These are phyloP conservation scores for Dioctria rufipes DNA, from an alignment of 2,888 invertebrate species.

Conservation along the genomic window DNA sequence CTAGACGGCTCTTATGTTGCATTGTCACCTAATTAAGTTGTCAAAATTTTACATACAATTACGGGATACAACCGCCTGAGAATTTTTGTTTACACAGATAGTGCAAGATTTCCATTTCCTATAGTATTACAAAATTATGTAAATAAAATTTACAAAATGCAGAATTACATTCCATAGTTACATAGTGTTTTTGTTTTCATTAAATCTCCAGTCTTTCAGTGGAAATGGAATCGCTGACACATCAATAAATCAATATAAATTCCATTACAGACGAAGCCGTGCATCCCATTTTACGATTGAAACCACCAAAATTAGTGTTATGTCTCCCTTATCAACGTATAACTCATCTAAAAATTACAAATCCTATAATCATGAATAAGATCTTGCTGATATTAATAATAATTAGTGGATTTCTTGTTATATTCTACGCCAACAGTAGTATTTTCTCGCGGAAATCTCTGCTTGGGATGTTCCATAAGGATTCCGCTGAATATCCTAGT, in stretches of 20 bases:
- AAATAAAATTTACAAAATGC: background rate
- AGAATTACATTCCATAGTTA: background rate
- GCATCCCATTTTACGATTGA: background rate
- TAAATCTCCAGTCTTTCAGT: background rate
- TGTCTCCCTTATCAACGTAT: constrained; percentile 31
- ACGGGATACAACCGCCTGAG: background rate
- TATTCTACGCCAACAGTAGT: constrained; percentile 68
- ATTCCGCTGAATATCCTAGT: constrained; percentile 26
- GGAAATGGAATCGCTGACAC: background rate
- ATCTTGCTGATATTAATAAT: constrained; percentile 66
- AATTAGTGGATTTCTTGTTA: constrained; percentile 66
- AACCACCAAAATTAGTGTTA: constrained; percentile 36
- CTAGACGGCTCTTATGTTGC: constrained; percentile 1
- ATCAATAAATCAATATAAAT: constrained; percentile 2
- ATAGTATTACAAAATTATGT: background rate
- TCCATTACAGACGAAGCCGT: background rate
- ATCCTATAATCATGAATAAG: constrained; percentile 65
- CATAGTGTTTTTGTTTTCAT: background rate
- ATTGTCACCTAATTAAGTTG: background rate
- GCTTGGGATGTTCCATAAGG: constrained; percentile 56
- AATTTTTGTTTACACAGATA: background rate
- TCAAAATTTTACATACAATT: background rate
- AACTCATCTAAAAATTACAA: constrained; percentile 7
- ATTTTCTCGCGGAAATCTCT: constrained; percentile 61
- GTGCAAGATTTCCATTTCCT: background rate